Conservation (phyloP, 2,888 invertebrate genomes). For the Eulithis prunata region DNA sequence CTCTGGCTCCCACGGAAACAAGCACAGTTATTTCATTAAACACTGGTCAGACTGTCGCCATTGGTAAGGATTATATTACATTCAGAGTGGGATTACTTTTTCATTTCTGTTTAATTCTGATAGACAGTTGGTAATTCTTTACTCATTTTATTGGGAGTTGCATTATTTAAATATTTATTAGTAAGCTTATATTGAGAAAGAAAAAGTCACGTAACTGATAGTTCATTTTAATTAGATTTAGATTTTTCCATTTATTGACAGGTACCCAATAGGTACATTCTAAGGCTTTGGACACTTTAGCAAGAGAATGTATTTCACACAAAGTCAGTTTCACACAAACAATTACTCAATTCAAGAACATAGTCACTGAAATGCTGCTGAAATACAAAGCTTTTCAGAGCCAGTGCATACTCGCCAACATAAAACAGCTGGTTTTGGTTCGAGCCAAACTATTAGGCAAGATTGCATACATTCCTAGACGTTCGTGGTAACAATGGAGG, state of each 20-base stretch:
- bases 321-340: background rate
- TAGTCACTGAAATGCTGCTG: constrained; percentile 8
- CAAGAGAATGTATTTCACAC: no score
- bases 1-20: constrained; percentile 11
- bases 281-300: no score
- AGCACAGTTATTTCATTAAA: constrained; percentile 20
- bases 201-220: no score
- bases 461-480: constrained; percentile 39
- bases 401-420: constrained; percentile 19
- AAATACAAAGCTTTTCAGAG: constrained; percentile 30
- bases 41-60: constrained; percentile 14
- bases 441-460: constrained; percentile 38
- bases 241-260: no score
- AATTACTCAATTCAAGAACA: constrained; percentile 9
- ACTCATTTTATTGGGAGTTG: background rate
- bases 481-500: constrained; percentile 32
- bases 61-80: constrained; percentile 19
- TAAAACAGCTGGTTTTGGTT: constrained; percentile 35
- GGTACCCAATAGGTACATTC: no score
- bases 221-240: no score
- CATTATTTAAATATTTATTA: background rate
- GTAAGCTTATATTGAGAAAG: no score
- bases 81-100: constrained; percentile 16
- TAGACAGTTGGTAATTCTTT: background rate
- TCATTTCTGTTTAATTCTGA: constrained; percentile 14